Percentiles rank a stretch among this genome's conserved stretches.
These are phyloP conservation scores for Moxostoma hubbsi DNA, from an alignment of 2,797 vertebrate genomes.

Conservation along the genomic window DNA sequence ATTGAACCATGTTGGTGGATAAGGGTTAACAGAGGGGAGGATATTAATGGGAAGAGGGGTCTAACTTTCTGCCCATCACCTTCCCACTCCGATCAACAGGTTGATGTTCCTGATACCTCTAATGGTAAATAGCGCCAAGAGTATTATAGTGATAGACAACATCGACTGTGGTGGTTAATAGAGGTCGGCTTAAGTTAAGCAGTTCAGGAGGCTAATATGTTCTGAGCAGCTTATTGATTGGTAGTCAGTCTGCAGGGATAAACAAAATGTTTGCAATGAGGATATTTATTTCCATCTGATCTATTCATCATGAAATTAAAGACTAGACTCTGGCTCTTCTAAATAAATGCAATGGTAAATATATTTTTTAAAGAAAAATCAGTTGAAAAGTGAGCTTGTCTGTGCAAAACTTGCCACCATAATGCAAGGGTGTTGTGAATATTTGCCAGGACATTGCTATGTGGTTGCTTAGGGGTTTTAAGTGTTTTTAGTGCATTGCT, in stretches of 20 bases:
- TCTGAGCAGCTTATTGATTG: constrained; percentile 78
- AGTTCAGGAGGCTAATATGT: constrained; percentile 79
- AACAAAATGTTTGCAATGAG: constrained; percentile 73
- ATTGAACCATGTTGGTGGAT: too few relatives aligned
- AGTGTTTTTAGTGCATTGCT: too few relatives aligned
- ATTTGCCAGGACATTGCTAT: too few relatives aligned
- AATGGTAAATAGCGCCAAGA: constrained; percentile 76
- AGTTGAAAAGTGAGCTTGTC: too few relatives aligned
- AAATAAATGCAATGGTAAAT: background rate
- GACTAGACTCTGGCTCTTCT: background rate
- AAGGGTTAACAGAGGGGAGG: background rate
- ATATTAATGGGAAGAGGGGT: background rate
- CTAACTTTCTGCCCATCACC: constrained; percentile 29
- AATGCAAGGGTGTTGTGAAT: too few relatives aligned
- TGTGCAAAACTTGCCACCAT: too few relatives aligned
- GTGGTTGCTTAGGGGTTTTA: too few relatives aligned
- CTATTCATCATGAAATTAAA: constrained; percentile 18
- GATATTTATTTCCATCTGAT: constrained; percentile 44
- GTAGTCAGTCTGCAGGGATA: constrained; percentile 68
- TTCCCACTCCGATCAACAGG: constrained; percentile 53
- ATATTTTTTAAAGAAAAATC: too few relatives aligned
- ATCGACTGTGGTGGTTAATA: constrained; percentile 75
- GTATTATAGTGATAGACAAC: constrained; percentile 78
- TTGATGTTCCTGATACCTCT: constrained; percentile 68
- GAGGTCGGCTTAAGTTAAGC: constrained; percentile 75